Evolutionary conservation across 2,113 vertebrate genomes (phyloP).

Genomic region (Pongo pygmaeus): DNA sequence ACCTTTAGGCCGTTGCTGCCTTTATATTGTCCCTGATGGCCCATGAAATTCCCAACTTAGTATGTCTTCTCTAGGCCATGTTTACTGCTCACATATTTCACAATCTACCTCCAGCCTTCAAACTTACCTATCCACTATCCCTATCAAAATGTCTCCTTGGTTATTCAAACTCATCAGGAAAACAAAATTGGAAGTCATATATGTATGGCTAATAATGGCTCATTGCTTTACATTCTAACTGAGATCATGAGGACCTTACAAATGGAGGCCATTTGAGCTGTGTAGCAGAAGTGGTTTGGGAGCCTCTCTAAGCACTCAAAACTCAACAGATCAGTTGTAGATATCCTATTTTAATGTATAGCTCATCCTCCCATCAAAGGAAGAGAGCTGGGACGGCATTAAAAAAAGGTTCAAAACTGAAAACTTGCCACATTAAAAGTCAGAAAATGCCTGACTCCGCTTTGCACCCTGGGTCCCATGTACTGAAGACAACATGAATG

Average conservation of each 20-base stretch:
- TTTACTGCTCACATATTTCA: background rate
- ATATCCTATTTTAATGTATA: background rate
- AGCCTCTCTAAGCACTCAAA: background rate
- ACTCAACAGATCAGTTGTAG: background rate
- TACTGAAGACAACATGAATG: background rate
- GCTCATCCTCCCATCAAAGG: background rate
- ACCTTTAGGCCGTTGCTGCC: background rate
- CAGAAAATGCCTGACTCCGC: background rate
- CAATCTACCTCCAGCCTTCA: background rate
- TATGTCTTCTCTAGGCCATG: background rate
- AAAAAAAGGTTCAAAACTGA: background rate
- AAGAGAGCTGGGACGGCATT: background rate
- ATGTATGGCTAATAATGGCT: background rate
- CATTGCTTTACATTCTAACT: background rate
- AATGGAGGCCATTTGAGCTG: background rate
- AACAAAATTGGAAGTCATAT: background rate
- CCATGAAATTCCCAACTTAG: background rate
- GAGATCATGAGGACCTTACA: background rate
- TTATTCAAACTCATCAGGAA: slow-evolving; percentile 7
- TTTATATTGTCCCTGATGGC: background rate
- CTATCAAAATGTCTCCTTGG: background rate
- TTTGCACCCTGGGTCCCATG: background rate
- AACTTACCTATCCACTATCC: background rate
- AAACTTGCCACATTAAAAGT: background rate
- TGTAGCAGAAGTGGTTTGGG: background rate